Percentiles rank a stretch among this genome's conserved stretches.
Conservation (phyloP, 2,888 invertebrate genomes). For the Pegoplata infirma region DNA sequence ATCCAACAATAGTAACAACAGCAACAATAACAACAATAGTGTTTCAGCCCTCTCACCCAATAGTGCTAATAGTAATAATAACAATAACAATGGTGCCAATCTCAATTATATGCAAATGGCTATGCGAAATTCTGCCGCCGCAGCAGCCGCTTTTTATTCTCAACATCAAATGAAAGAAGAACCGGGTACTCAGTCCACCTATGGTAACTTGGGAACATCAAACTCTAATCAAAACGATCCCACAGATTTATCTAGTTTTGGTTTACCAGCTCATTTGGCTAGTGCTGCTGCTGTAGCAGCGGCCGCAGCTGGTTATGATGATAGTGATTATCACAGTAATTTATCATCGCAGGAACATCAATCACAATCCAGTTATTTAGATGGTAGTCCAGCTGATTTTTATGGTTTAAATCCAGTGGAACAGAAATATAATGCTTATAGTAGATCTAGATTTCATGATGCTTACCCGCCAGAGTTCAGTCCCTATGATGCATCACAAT, state of each 20-base stretch:
- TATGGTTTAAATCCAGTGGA: constrained; percentile 65
- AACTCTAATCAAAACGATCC: constrained; percentile 71
- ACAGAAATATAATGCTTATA: constrained; percentile 71
- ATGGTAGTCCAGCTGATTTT: constrained; percentile 73
- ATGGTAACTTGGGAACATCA: constrained; percentile 68
- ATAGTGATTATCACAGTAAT: constrained; percentile 72
- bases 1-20: constrained; percentile 61
- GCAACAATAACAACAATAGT: constrained; percentile 40
- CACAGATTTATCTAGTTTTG: constrained; percentile 75
- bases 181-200: constrained; percentile 72
- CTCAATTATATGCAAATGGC: constrained; percentile 76
- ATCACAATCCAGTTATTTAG: constrained; percentile 72
- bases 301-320: constrained; percentile 67
- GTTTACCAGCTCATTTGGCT: constrained; percentile 70
- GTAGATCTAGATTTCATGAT: constrained; percentile 77
- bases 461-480: constrained; percentile 75
- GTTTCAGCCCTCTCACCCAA: constrained; percentile 72
- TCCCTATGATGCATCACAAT: constrained; percentile 84
- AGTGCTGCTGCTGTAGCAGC: constrained; percentile 65
- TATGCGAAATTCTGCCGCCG: constrained; percentile 68
- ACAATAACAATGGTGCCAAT: constrained; percentile 74
- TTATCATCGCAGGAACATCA: constrained; percentile 73
- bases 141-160: constrained; percentile 72
- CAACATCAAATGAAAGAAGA: constrained; percentile 78
- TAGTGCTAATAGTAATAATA: constrained; percentile 67